A percentile compares a stretch with the other conserved stretches of the same genome.
These are phyloP conservation scores for Galagoides demidoff DNA, from an alignment of 2,797 vertebrate genomes.

Conservation along the genomic window DNA sequence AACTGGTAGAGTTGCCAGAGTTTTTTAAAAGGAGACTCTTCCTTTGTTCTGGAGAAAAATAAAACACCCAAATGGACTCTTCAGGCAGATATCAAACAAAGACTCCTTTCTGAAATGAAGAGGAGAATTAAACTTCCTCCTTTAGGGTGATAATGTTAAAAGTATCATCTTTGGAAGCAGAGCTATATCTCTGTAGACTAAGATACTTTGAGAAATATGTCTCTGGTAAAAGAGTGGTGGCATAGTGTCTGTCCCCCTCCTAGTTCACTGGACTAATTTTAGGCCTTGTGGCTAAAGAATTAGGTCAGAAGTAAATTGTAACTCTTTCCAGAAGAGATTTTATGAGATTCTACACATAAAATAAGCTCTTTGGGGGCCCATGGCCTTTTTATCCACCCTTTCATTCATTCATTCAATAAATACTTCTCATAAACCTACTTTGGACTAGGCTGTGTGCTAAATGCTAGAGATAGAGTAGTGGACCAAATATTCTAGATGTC, in stretches of 20 bases:
- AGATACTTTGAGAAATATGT: not conserved
- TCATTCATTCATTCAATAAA: not conserved
- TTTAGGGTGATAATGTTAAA: not conserved
- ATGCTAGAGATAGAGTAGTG: not conserved
- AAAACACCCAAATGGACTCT: not conserved
- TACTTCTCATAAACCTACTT: not conserved
- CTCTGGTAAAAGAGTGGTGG: not conserved
- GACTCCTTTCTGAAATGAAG: not conserved
- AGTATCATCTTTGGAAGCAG: not conserved
- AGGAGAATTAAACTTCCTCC: not conserved
- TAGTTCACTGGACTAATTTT: slow-evolving; percentile 4
- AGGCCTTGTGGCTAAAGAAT: not conserved
- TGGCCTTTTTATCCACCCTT: not conserved
- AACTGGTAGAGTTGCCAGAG: not conserved
- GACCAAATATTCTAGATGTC: not conserved
- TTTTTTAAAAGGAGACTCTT: slow-evolving; percentile 15
- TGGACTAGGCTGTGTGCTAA: not conserved
- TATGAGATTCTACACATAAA: slow-evolving; percentile 12
- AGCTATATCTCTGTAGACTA: not conserved
- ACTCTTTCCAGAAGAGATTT: slow-evolving; percentile 29
- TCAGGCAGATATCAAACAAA: not conserved
- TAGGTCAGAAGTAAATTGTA: not conserved
- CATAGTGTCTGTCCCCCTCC: not conserved
- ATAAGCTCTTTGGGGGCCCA: not conserved
- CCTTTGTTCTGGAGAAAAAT: not conserved